Conservation (phyloP, 2,888 invertebrate species). For the Tinea pellionella region DNA sequence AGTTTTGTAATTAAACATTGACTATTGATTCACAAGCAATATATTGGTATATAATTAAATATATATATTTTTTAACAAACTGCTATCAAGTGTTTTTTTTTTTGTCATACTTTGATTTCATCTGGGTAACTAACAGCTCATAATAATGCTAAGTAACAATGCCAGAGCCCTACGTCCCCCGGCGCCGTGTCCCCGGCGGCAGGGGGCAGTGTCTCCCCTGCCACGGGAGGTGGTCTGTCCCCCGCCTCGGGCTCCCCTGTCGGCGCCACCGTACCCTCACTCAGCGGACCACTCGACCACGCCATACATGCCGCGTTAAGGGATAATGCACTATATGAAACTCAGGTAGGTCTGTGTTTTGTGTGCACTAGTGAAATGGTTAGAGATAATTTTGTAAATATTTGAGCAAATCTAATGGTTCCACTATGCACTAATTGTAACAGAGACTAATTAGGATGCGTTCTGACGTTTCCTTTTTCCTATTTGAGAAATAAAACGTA, state of each 20-base stretch:
- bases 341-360: constrained; percentile 36
- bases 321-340: constrained; percentile 35
- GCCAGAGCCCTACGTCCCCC: constrained; percentile 51
- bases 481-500: too few species aligned
- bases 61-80: too few species aligned
- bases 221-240: constrained; percentile 49
- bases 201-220: constrained; percentile 21
- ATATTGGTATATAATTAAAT: too few species aligned
- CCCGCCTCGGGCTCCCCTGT: constrained; percentile 60
- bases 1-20: too few species aligned
- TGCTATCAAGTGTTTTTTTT: too few species aligned
- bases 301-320: constrained; percentile 7
- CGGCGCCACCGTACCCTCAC: constrained; percentile 48
- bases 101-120: too few species aligned
- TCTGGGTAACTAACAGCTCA: neutral
- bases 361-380: neutral
- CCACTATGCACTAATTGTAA: too few species aligned
- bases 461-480: too few species aligned
- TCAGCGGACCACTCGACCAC: constrained; percentile 30
- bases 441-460: too few species aligned
- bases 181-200: constrained; percentile 27
- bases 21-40: too few species aligned
- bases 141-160: neutral
- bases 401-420: too few species aligned
- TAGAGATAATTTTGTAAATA: neutral